Base-by-base conservation (phyloP, 2,797 vertebrate species). In the Valencia hispanica region DNA sequence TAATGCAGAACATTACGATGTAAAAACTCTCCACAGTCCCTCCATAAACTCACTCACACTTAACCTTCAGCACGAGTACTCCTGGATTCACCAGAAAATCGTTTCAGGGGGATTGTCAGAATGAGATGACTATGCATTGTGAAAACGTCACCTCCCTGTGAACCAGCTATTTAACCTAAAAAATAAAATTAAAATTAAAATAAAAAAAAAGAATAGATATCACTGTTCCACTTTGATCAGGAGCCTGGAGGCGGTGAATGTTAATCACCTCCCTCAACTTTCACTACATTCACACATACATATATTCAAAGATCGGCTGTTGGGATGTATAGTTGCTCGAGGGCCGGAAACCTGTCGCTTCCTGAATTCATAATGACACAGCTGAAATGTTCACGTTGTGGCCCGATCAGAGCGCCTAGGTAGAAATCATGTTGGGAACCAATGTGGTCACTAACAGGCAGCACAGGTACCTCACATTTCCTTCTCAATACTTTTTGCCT, bases 101-200 rank as follows among this genome's bases (percentile, higher is more conserved):
- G 5, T 3, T 41, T 34, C 27, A 6, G 11, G 50, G 34, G 57
- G 30, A 20, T 18, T 17, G 25, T 55, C 51, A 57, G 39, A 53
- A 39, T 2, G 9, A 71, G 20, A 36, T 30, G 43, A 41, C 43
- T 48, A 5, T 45, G 59, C 10, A 11, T 12, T 68, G 61, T 68
- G 27, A 51, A 74, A 70, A 27, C 32, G 3, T 87, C 77, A 74
- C 79, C 86, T 84, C 74, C 1, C 43, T 0, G 22, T 85, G 83
- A 90, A 87, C 83, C 11, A 11, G n/a, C n/a, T n/a, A n/a, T n/a
- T n/a, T n/a, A n/a, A 61, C 39, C 34, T n/a, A n/a, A n/a, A n/a
- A n/a, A 36, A 65, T 32, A 65, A 39, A 65, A 32, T 32, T 61
- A 3, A 0, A 73, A 65, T 2, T 8, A 70, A 75, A 68, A 11